Evolutionary conservation across 2,888 invertebrate genomes (phyloP).

Genomic region (Antheraea assamensis): DNA sequence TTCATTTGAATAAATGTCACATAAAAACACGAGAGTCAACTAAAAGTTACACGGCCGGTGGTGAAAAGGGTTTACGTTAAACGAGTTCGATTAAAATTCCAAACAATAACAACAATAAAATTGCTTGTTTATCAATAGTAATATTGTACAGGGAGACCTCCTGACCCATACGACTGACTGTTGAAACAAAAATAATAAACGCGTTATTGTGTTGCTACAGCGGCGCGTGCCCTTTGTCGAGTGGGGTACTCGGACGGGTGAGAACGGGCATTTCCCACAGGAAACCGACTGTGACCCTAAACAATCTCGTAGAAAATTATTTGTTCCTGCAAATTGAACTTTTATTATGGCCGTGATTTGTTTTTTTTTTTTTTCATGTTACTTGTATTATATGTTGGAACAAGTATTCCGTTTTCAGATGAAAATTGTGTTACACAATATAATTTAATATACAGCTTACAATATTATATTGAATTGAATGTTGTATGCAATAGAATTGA

Average conservation of each 20-base stretch:
- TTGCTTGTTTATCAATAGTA: slow-evolving; percentile 15
- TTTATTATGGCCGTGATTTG: slow-evolving; percentile 13
- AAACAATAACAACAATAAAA: slow-evolving; percentile 15
- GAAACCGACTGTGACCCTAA: slow-evolving; percentile 32
- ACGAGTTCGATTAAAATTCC: slow-evolving; percentile 14
- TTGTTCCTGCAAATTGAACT: slow-evolving; percentile 22
- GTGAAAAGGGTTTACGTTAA: slow-evolving; percentile 10
- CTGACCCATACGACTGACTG: slow-evolving; percentile 22
- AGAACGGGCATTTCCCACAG: slow-evolving; percentile 41
- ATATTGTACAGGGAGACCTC: slow-evolving; percentile 21
- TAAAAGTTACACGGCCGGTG: slow-evolving; percentile 13
- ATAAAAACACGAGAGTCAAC: slow-evolving; percentile 3
- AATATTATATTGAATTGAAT: neutral
- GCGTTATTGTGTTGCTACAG: slow-evolving; percentile 31
- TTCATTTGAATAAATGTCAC: slow-evolving; percentile 10
- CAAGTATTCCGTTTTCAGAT: neutral
- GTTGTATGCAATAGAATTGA: neutral
- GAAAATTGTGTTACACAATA: neutral
- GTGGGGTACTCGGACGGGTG: slow-evolving; percentile 27
- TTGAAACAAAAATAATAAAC: slow-evolving; percentile 30
- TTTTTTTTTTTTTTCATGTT: neutral
- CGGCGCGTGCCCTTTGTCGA: slow-evolving; percentile 39
- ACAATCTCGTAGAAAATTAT: slow-evolving; percentile 21
- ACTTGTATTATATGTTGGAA: neutral
- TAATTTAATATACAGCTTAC: neutral